Percentiles rank a stretch among this genome's conserved stretches.
Evolutionary conservation across 2,797 vertebrate genomes (phyloP).

Genomic region (Dermochelys coriacea): DNA sequence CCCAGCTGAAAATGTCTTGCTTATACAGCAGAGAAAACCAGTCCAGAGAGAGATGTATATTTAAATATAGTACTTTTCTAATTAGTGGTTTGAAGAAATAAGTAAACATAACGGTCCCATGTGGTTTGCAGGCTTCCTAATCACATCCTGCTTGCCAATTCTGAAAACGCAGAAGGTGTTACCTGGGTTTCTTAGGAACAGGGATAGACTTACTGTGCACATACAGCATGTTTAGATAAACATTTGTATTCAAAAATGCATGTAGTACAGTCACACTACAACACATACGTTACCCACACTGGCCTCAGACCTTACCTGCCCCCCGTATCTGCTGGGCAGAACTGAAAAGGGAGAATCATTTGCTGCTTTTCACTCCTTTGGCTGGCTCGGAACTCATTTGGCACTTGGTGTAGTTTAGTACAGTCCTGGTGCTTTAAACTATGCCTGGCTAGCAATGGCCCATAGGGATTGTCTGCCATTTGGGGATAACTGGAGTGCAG

Average conservation of each 20-base stretch:
- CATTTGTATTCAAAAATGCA: background rate
- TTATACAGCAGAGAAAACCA: background rate
- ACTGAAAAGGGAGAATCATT: background rate
- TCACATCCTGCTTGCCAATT: background rate
- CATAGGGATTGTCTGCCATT: background rate
- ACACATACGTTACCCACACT: background rate
- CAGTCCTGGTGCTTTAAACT: background rate
- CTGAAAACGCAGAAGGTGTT: background rate
- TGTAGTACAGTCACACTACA: background rate
- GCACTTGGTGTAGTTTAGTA: background rate
- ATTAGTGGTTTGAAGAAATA: background rate
- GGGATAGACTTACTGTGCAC: background rate
- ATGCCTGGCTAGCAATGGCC: accelerated
- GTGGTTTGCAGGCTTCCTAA: background rate
- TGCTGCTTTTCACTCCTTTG: background rate
- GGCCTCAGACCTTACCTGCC: accelerated
- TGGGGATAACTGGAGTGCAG: accelerated
- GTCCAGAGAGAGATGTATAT: background rate
- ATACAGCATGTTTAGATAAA: accelerated
- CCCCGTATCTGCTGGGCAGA: background rate
- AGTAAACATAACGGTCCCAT: background rate
- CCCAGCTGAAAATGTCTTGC: constrained; percentile 37
- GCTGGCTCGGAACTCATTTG: background rate
- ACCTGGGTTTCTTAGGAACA: background rate
- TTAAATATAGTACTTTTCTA: constrained; percentile 15